Evolutionary conservation across 2,888 invertebrate species (phyloP).

Genomic region (Podotricha telesiphe): DNA sequence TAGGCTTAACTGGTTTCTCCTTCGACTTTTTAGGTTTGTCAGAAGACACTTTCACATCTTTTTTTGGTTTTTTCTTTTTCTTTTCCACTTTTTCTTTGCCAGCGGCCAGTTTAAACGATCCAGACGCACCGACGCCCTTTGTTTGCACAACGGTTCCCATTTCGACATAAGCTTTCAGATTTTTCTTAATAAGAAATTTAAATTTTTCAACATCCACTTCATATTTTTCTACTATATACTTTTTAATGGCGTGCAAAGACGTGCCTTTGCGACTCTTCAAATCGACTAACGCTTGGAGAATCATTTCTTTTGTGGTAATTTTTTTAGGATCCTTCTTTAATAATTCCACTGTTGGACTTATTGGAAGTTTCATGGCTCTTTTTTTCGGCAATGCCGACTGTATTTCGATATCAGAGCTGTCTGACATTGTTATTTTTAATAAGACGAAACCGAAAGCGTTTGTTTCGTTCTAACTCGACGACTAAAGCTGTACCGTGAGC

Average conservation of each 20-base stretch:
- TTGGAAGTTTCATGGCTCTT: conserved; percentile 45
- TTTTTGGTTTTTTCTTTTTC: conserved; percentile 46
- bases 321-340: conserved; percentile 56
- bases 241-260: conserved; percentile 71
- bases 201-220: conserved; percentile 60
- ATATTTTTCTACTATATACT: conserved; percentile 62
- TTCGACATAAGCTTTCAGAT: conserved; percentile 63
- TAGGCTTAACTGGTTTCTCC: conserved; percentile 30
- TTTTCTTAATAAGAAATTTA: conserved; percentile 65
- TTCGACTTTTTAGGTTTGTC: conserved; percentile 39
- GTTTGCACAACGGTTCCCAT: conserved; percentile 63
- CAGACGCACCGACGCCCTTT: conserved; percentile 68
- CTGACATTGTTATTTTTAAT: conserved; percentile 39
- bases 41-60: conserved; percentile 16
- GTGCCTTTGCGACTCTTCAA: conserved; percentile 67
- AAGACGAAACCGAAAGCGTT: background rate
- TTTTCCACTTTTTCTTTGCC: conserved; percentile 51
- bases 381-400: conserved; percentile 49
- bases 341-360: conserved; percentile 39
- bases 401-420: conserved; percentile 49
- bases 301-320: conserved; percentile 64
- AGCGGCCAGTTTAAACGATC: conserved; percentile 66
- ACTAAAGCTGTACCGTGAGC: conserved; percentile 19
- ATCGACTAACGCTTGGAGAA: conserved; percentile 60
- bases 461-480: background rate